phyloP scores from a whole-genome alignment of 2,113 vertebrate species.

The Martes martes region DNA sequence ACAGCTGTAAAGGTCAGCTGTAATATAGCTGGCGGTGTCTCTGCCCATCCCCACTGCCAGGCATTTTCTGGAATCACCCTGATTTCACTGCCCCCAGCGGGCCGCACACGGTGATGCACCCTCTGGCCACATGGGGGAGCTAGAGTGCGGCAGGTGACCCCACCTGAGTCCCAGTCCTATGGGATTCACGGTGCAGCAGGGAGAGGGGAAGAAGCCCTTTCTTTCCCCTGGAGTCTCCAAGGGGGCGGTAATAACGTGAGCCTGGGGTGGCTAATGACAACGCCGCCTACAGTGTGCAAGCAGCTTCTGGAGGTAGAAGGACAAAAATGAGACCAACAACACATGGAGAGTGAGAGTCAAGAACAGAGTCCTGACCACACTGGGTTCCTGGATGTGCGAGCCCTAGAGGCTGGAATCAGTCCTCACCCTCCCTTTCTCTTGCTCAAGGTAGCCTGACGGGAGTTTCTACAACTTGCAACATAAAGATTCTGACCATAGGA shows the following conservation, averaged over 20 bases:
- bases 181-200: not conserved
- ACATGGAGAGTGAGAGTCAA: not conserved
- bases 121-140: slow-evolving; percentile 14
- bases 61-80: not conserved
- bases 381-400: not conserved
- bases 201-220: not conserved
- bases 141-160: not conserved
- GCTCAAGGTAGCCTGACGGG: not conserved
- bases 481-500: not conserved
- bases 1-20: not conserved
- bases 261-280: not conserved
- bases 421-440: fast-evolving
- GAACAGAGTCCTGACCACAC: not conserved
- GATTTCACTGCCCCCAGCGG: not conserved
- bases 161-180: not conserved
- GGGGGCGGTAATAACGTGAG: not conserved
- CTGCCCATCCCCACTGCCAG: not conserved
- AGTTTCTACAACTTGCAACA: not conserved
- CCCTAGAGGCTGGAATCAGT: not conserved
- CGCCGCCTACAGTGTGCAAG: fast-evolving
- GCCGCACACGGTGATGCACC: fast-evolving
- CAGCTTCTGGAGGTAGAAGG: not conserved
- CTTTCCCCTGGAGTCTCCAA: not conserved
- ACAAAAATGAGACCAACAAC: not conserved
- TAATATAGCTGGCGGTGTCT: not conserved